Base-by-base conservation (phyloP, 2,888 invertebrate species). In the Ophion ventricosus region DNA sequence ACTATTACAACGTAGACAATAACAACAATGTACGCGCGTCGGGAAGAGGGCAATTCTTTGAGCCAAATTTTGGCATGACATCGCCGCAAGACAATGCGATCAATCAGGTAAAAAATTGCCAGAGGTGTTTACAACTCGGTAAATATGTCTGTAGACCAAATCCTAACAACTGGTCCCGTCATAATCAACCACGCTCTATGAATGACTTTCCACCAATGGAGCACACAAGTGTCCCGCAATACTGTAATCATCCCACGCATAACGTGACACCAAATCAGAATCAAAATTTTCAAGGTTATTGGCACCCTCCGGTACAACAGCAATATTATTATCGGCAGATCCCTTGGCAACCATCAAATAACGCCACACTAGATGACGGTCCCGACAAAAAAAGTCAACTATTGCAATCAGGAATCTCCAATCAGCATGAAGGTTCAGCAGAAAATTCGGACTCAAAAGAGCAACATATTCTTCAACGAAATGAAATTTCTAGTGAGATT, bases 21-120 rank as follows among this genome's bases (percentile, higher is more conserved):
- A 40, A 74, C 23, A 57, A 76, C 69, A 67, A 86, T 73, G 63
- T 67, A 56, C 43, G 43, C 49, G 20, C 72, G 35, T 8, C n/a
- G 25, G 17, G 17, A 10, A 14, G 14, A 8, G 40, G 61, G 35
- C 76, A 73, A 25, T 54, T 49, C 4, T 14, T 57, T 20, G 63
- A 59, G 43, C 17, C 8, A 14, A 40, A 73, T 74, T 61, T 20
- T 4, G 88, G 87, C 3, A 89, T 89, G 88, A 88, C 87, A 0
- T 88, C 89, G 0, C 88, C 89, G 0, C 90, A 90, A 29, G 88
- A 89, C 61, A 76, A 84, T 14, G 82, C 76, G 1, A 64, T 81
- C 0, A 86, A 79, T 78, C 87, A 85, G 11, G 70, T 83, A 35
- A 85, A 63, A 67, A 83, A 77, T 69, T 54, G 69, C 40, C 80